Conservation (phyloP, 2,888 invertebrate genomes). For the Agrochola circellaris region DNA sequence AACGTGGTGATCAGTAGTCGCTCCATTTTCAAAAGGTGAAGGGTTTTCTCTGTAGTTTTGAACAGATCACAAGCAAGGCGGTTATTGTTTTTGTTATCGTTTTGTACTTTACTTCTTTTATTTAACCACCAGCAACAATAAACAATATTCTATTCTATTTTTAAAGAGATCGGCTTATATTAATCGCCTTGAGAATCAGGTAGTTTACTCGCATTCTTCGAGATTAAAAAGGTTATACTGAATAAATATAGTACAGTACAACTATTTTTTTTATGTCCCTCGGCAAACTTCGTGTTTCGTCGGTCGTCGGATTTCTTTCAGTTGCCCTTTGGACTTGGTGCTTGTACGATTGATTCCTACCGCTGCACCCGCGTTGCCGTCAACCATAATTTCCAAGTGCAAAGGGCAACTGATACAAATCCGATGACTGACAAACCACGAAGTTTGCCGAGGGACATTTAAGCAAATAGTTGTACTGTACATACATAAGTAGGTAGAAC, state of each 20-base stretch:
- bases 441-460: no score
- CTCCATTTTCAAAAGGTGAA: background rate
- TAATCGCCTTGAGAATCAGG: background rate
- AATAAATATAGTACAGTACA: background rate
- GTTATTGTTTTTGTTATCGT: background rate
- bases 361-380: no score
- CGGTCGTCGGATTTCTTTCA: no score
- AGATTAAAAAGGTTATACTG: background rate
- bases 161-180: background rate
- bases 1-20: no score
- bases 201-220: background rate
- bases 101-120: background rate
- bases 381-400: no score
- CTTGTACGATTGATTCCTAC: no score
- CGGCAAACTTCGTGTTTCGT: no score
- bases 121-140: background rate
- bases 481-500: background rate
- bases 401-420: no score
- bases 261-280: no score
- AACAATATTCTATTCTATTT: background rate
- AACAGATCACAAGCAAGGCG: background rate
- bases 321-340: no score
- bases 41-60: background rate
- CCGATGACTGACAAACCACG: no score
- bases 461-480: no score